phyloP scores from a whole-genome alignment of 2,113 vertebrate genomes.

The Verasper variegatus region DNA sequence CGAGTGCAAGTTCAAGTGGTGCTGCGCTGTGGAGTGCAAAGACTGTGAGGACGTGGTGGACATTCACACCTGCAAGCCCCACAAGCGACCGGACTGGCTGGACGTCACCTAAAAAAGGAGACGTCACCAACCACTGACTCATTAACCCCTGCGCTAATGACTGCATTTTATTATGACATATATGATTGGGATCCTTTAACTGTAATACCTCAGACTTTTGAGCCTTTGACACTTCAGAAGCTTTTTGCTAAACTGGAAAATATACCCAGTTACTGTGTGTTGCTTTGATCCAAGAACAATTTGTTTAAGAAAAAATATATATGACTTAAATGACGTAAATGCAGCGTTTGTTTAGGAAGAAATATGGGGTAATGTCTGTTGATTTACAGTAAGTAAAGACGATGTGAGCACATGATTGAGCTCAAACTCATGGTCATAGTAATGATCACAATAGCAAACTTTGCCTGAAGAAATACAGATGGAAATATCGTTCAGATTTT shows the following conservation, averaged over 20 bases:
- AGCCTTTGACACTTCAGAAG: conserved; percentile 37
- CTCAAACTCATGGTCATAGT: conserved; percentile 12
- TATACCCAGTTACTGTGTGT: conserved; percentile 55
- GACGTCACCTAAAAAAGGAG: conserved; percentile 86
- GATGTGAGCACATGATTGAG: conserved; percentile 15
- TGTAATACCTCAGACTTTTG: conserved; percentile 51
- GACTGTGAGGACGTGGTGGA: conserved; percentile 95
- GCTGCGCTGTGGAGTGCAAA: conserved; percentile 95
- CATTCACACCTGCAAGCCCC: conserved; percentile 96
- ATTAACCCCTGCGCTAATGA: conserved; percentile 26
- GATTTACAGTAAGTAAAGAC: conserved; percentile 22
- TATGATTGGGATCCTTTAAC: conserved; percentile 33
- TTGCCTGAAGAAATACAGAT: conserved; percentile 3
- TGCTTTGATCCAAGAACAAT: conserved; percentile 41
- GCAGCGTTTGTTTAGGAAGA: conserved; percentile 25
- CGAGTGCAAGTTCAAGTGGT: conserved; percentile 99
- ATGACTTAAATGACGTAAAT: conserved; percentile 28
- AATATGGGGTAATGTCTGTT: neutral
- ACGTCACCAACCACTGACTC: conserved; percentile 22
- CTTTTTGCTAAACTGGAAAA: conserved; percentile 56
- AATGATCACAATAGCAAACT: conserved; percentile 28
- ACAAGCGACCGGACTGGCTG: conserved; percentile 92
- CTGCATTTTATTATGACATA: conserved; percentile 27
- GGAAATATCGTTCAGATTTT: neutral
- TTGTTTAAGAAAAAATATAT: neutral